Evolutionary conservation across 2,113 vertebrate species (phyloP).

Genomic region (Microcebus jonahi): DNA sequence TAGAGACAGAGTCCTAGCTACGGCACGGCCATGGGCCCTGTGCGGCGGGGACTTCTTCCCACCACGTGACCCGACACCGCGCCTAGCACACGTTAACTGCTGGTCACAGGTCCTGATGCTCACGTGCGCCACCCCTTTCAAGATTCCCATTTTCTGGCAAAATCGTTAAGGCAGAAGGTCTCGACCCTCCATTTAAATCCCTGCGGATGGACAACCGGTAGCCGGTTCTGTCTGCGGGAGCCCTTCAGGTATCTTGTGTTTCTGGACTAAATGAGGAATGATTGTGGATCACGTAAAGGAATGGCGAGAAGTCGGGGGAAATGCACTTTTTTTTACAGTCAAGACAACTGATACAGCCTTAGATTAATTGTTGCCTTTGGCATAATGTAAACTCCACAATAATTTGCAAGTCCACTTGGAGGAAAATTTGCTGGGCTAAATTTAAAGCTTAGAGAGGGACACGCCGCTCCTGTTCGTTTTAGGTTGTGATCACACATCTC

Average conservation of each 20-base stretch:
- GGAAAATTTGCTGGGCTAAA: background rate
- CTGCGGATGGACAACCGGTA: no score
- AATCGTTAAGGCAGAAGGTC: background rate
- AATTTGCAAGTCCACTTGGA: background rate
- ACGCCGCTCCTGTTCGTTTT: background rate
- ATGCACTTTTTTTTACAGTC: background rate
- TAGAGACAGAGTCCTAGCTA: background rate
- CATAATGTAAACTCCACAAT: background rate
- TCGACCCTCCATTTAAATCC: background rate
- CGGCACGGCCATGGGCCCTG: background rate
- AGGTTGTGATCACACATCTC: background rate
- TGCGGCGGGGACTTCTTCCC: background rate
- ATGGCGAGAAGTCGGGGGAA: background rate
- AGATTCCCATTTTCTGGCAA: background rate
- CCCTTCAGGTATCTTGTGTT: background rate
- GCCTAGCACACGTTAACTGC: no score
- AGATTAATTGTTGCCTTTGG: background rate
- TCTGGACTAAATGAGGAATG: background rate
- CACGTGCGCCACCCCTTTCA: fast-evolving
- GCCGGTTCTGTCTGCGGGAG: background rate
- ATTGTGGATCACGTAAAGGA: background rate
- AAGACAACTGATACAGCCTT: background rate
- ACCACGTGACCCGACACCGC: background rate
- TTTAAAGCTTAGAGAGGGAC: background rate
- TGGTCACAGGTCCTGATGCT: background rate